phyloP scores from a whole-genome alignment of 2,113 vertebrate genomes.

The Fregetta grallaria region DNA sequence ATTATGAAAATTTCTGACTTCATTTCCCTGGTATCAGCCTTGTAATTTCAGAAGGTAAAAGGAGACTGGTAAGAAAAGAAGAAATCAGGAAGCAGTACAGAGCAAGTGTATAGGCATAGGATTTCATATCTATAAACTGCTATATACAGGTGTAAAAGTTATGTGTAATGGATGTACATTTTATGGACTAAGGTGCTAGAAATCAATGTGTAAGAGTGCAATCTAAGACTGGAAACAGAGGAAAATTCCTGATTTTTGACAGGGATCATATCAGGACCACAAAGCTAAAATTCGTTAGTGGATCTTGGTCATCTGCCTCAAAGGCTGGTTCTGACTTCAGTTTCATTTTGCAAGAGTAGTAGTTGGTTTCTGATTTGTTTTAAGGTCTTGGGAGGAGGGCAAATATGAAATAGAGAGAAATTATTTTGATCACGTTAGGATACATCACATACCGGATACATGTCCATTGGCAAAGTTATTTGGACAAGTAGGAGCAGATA shows the following conservation, averaged over 20 bases:
- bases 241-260: background rate
- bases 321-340: background rate
- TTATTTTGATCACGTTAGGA: background rate
- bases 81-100: background rate
- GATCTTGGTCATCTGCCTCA: background rate
- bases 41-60: slow-evolving; percentile 22
- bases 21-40: background rate
- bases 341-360: background rate
- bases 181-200: background rate
- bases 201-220: background rate
- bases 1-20: slow-evolving; percentile 19
- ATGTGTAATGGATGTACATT: background rate
- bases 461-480: background rate
- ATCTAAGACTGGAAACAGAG: background rate
- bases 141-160: background rate
- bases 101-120: background rate
- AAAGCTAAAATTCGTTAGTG: background rate
- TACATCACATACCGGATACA: background rate
- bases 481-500: background rate
- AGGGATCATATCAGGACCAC: background rate
- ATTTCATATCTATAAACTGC: background rate
- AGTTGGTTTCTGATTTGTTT: background rate
- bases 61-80: background rate
- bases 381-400: background rate
- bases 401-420: background rate